Base-by-base conservation (phyloP, 1,140 invertebrate genomes). In the Drosophila rufa region DNA sequence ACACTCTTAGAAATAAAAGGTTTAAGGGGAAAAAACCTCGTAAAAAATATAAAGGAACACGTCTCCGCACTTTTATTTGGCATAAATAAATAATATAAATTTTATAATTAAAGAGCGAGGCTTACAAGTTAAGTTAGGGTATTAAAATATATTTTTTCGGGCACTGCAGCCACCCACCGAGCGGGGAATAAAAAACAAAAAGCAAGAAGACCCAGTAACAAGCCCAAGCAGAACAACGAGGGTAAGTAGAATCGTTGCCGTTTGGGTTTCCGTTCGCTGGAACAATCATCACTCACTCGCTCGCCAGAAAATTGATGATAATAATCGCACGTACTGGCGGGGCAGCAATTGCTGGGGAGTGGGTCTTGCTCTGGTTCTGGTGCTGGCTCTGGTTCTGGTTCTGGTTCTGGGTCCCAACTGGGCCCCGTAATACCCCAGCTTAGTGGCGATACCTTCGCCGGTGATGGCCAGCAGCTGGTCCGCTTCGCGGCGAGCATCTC, bases 241-340 rank as follows among this genome's bases (percentile, higher is more conserved):
- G 61, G 60, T 53, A 76, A 67, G 70, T 61, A 45, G 47, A 73
- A 75, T 56, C 58, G 70, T 75, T 48, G 48, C 36, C 60, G 51
- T 56, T 56, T 56, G 43, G 47, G 82, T 79, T 82, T 82, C 75
- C 70, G 69, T 76, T 87, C 68, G 47, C 67, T 62, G 61, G 66
- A 66, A 84, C 73, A 78, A 87, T 87, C 84, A 87, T 87, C 84
- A 87, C 80, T 87, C 84, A 87, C 80, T 80, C 78, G 74, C 68
- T 80, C 70, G 81, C 47, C 85, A 81, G 59, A 89, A 89, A 89
- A 89, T 89, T 89, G 85, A 90, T 89, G 84, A 90, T 89, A 89
- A 89, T 89, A 89, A 89, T 89, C 84, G 84, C 84, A 90, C 80
- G 83, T 86, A 79, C 80, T 58, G 71, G 50, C 55, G 78, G 40